A percentile compares a stretch with the other conserved stretches of the same genome.
These are phyloP conservation scores for Montipora foliosa DNA, from an alignment of 64 coral and sea anemone genomes.

Conservation along the genomic window DNA sequence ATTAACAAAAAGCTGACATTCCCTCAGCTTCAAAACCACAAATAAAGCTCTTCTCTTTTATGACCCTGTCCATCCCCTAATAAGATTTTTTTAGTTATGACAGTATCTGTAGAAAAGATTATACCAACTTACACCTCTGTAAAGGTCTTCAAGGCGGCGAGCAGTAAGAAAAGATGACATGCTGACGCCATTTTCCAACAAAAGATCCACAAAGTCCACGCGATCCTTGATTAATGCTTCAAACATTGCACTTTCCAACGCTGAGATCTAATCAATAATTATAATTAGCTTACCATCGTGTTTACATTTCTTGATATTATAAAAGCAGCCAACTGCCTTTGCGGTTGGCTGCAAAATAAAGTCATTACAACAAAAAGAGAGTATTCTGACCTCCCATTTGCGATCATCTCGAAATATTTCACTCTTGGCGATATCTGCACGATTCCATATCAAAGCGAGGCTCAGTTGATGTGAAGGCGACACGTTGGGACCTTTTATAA, in stretches of 20 bases:
- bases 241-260: constrained; percentile 80
- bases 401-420: constrained; percentile 91
- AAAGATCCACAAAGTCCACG: constrained; percentile 86
- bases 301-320: no score
- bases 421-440: constrained; percentile 85
- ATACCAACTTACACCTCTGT: no score
- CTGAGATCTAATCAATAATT: constrained; percentile 29
- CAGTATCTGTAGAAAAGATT: no score
- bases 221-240: constrained; percentile 75
- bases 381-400: constrained; percentile 87
- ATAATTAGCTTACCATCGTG: not conserved
- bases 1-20: no score
- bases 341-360: no score
- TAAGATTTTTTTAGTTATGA: no score
- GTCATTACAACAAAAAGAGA: not conserved
- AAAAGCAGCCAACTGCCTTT: no score
- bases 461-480: constrained; percentile 80
- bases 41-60: no score
- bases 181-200: constrained; percentile 24
- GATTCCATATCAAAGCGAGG: constrained; percentile 87
- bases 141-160: no score
- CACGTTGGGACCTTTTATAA: constrained; percentile 60
- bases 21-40: no score
- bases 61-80: no score
- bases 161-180: no score